Evolutionary conservation across 2,888 invertebrate species (phyloP), one percentile per base, ranked within the genome.

Genomic region (Orgyia antiqua): DNA sequence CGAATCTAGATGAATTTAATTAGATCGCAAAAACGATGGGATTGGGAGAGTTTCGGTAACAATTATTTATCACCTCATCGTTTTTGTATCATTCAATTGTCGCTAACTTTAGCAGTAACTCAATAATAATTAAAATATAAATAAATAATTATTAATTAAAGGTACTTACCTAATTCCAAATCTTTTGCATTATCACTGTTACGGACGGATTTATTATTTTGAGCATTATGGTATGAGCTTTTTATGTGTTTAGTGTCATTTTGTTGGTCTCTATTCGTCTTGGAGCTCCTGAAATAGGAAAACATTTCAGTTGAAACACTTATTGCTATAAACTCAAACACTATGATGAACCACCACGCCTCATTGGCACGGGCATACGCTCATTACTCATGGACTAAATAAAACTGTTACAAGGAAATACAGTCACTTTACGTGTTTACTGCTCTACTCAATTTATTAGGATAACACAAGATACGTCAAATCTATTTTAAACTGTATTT

Each of bases 151-250:
- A n/a, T n/a, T n/a, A n/a, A n/a, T n/a, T n/a, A n/a, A n/a, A n/a
- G 3, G 20, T n/a, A 31, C 79, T 80, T 67, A 84, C 84, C 84
- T 51, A 82, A 65, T 47, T 83, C 78, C 52, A 57, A 58, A 45
- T 80, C 78, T 50, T 67, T 77, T 36, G 55, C 41, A 38, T 42
- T 56, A 54, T 71, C 68, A 63, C 63, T 61, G 60, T 64, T 76
- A 55, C 59, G 82, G 79, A 83, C 80, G 83, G 82, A 77, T 58
- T 62, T 55, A 51, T 64, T 70, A 45, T 56, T 64, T 58, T 73
- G 73, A 70, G 68, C 67, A 44, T 45, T 58, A 41, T 51, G 53
- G 46, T 51, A 50, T 60, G 57, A 50, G 37, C 51, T 63, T 47
- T 59, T 68, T 33, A 48, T 51, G 28, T 58, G 41, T 36, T 46